Evolutionary conservation across 2,888 invertebrate genomes (phyloP), one percentile per base, ranked within the genome.

Genomic region (Drosophila flavopinicola): DNA sequence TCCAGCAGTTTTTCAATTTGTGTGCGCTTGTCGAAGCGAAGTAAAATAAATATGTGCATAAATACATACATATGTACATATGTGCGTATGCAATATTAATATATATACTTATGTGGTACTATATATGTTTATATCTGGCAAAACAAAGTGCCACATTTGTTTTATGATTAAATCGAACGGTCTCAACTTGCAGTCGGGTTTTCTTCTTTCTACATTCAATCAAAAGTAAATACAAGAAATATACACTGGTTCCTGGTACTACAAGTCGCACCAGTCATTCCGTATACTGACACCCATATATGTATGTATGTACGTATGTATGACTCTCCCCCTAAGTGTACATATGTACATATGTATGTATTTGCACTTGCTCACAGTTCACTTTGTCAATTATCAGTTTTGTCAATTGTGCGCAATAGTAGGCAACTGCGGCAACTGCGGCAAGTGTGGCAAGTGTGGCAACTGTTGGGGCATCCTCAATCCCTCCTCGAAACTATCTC

Each of bases 131-230:
- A 51, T 33, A 51, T 53, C 66, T 41, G 35, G 30, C 7, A 44
- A 61, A 75, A 72, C 2, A 68, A 72, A 56, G 47, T 75, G 39
- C 6, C 63, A 44, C 56, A 59, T 66, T 75, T 66, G 73, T 65
- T 60, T 52, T 57, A 60, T 60, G 58, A 64, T 71, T 77, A 63
- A 58, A 52, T 39, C 37, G 56, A 66, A 68, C 48, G 51, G 57
- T 15, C 15, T 72, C 51, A 30, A 44, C 39, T 42, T 64, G 35
- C 66, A 52, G 48, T 23, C 41, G 51, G 56, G 60, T 51, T 80
- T 59, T 53, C n/a, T n/a, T n/a, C n/a, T n/a, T 53, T 63, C 74
- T 77, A 71, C 71, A 45, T 83, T 79, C 59, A 48, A 60, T 49
- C 57, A 64, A 69, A 73, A 67, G 49, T 53, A 63, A 79, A 73